Conservation (phyloP, 2,797 vertebrate genomes). For the Ceyx erithaca region DNA sequence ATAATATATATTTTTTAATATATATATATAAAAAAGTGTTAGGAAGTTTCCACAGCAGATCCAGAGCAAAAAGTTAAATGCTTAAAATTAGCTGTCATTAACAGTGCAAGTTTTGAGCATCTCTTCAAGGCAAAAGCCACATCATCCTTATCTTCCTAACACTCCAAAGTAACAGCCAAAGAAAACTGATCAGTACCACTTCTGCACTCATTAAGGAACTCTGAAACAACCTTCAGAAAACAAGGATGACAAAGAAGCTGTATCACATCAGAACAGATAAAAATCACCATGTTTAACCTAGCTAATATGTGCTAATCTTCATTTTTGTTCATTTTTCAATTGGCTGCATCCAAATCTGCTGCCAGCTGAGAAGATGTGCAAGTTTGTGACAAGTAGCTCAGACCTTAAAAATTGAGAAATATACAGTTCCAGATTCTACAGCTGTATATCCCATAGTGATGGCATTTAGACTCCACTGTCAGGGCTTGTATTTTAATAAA, state of each 20-base stretch:
- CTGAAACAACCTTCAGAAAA: neutral
- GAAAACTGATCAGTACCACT: neutral
- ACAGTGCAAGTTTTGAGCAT: neutral
- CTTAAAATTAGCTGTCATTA: neutral
- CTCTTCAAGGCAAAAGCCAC: neutral
- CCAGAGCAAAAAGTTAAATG: neutral
- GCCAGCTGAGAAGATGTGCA: neutral
- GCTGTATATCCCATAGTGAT: neutral
- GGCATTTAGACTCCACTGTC: neutral
- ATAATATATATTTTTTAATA: neutral
- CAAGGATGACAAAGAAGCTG: neutral
- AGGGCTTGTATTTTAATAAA: neutral
- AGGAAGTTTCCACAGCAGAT: neutral
- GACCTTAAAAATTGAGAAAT: neutral
- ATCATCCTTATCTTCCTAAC: neutral
- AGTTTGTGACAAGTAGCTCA: neutral
- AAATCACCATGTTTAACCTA: neutral
- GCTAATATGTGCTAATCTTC: neutral
- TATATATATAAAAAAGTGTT: neutral
- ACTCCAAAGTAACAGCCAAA: neutral
- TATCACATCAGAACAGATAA: neutral
- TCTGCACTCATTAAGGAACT: neutral
- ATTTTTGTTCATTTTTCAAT: neutral
- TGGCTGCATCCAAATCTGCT: neutral
- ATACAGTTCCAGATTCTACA: neutral